A percentile compares a stretch with the other conserved stretches of the same genome.
Conservation (phyloP, 2,888 invertebrate genomes). For the Orthosia incerta region DNA sequence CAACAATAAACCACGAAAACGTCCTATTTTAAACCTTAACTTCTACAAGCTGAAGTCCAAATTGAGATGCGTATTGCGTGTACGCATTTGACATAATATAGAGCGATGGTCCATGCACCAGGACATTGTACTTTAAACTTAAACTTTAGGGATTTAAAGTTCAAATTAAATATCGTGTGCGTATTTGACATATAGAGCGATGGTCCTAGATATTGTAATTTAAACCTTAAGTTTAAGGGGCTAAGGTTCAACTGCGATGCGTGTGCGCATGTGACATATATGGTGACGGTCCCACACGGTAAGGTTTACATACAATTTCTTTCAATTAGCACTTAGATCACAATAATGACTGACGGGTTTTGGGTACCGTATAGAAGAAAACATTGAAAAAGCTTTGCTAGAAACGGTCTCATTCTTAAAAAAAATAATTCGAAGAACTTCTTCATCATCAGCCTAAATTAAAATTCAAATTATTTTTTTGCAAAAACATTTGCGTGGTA, state of each 20-base stretch:
- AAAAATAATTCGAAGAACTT: no score
- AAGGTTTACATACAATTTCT: constrained; percentile 78
- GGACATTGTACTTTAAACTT: constrained; percentile 15
- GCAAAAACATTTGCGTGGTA: no score
- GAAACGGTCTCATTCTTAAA: no score
- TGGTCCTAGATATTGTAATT: constrained; percentile 16
- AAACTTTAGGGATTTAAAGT: neutral
- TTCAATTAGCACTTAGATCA: constrained; percentile 76
- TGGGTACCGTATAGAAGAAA: constrained; percentile 58
- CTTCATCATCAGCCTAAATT: no score
- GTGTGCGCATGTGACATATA: constrained; percentile 21
- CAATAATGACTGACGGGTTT: constrained; percentile 63
- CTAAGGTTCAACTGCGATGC: constrained; percentile 14
- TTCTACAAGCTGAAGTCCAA: neutral
- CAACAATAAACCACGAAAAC: constrained; percentile 7
- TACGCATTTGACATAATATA: constrained; percentile 13
- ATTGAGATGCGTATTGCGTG: constrained; percentile 9
- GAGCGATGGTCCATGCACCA: constrained; percentile 22
- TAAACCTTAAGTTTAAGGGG: neutral
- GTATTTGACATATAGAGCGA: constrained; percentile 14
- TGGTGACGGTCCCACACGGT: constrained; percentile 39
- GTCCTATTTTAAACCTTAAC: constrained; percentile 22
- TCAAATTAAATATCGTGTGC: constrained; percentile 2
- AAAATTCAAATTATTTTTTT: no score
- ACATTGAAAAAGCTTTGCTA: neutral